Base-by-base conservation (phyloP, 2,797 vertebrate genomes). In the Gambusia yucatana region DNA sequence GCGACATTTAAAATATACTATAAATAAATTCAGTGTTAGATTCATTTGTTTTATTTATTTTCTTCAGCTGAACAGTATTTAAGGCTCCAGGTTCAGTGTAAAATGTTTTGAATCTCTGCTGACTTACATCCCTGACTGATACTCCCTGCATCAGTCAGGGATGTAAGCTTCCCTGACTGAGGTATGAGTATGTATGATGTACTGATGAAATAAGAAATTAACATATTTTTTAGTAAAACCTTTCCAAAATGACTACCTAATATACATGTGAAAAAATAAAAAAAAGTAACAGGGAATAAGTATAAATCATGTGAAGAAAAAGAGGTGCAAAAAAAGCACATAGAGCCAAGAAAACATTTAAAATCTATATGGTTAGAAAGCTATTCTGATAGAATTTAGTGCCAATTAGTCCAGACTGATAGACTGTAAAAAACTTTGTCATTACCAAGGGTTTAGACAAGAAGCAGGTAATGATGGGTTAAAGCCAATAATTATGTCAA, bases 1-100 rank as follows among this genome's bases (percentile, higher is more conserved):
- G 8, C n/a, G 4, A 14, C n/a, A 59, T 13, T n/a, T 57, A 28
- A 11, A 13, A 59, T 28, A n/a, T 59, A 14, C 52, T 55, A n/a
- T 10, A 55, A 55, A 0, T 55, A 55, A n/a, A 28, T n/a, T n/a
- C 3, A 28, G 28, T 11, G 55, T 57, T 57, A 57, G 25, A 1
- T 57, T 25, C 9, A 57, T n/a, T 2, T 55, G 50, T 16, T 55
- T 55, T 55, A 47, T 47, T 47, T 47, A 55, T 55, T 52, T 52
- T 7, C 1, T 33, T 25, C 46, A 47, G 46, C 11, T 47, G 13
- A 11, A 46, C 44, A 46, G 13, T 46, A 14, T 14, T 43, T 46
- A 46, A 46, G 44, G 11, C 44, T 14, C 13, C 44, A 44, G 44
- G 44, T 44, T 0, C 11, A 22, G 89, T 92, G n/a, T 79, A 0